Evolutionary conservation across 2,888 invertebrate species (phyloP).

Genomic region (Mycalesis mineus): DNA sequence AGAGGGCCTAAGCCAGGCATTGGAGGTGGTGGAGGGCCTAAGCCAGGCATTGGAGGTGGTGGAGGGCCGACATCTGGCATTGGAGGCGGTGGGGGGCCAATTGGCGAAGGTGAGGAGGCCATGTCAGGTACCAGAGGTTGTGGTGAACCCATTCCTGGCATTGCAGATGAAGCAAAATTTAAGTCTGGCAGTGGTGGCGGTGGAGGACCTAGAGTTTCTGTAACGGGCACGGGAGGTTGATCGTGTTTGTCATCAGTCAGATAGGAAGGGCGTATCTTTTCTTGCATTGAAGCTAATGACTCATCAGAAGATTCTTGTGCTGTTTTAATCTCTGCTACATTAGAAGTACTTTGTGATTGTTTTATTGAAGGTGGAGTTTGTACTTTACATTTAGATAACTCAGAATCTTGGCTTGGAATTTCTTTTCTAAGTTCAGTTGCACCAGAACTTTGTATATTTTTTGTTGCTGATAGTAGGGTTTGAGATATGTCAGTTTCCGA

Average conservation of each 20-base stretch:
- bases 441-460: neutral
- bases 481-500: constrained; percentile 13
- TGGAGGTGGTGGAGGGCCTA: constrained; percentile 49
- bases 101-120: constrained; percentile 35
- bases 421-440: constrained; percentile 4
- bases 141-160: constrained; percentile 47
- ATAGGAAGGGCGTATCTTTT: neutral
- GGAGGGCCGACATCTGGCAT: neutral
- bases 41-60: constrained; percentile 37
- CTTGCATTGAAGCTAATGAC: neutral
- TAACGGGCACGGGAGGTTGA: neutral
- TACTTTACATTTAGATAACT: neutral
- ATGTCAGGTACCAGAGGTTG: constrained; percentile 53
- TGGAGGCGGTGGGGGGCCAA: constrained; percentile 19
- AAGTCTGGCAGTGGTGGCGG: neutral
- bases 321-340: neutral
- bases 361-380: constrained; percentile 8
- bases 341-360: neutral
- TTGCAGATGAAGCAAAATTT: neutral
- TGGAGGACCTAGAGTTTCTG: neutral
- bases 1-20: constrained; percentile 43
- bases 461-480: constrained; percentile 50
- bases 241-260: neutral
- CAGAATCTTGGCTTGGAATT: constrained; percentile 8
- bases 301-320: neutral